Evolutionary conservation across 2,888 invertebrate species (phyloP).

Genomic region (Meloe dianella): DNA sequence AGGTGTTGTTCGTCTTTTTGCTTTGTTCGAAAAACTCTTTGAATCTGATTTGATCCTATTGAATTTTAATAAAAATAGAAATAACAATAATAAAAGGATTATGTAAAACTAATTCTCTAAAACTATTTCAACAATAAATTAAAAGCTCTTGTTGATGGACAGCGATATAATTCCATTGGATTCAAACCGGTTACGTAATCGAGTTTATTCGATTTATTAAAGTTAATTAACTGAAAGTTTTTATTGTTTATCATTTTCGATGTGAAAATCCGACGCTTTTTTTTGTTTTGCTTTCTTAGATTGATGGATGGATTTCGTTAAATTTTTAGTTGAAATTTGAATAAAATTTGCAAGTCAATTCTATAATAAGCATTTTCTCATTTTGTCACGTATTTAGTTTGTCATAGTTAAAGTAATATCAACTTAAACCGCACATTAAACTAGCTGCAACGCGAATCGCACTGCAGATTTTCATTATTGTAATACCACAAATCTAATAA

Average conservation of each 20-base stretch:
- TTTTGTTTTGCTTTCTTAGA: background rate
- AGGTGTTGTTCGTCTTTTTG: background rate
- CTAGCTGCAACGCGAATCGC: slow-evolving; percentile 23
- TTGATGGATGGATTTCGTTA: background rate
- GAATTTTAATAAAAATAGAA: background rate
- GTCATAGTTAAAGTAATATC: slow-evolving; percentile 22
- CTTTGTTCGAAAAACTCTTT: background rate
- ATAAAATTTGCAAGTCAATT: slow-evolving; percentile 7
- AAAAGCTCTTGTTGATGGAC: no score
- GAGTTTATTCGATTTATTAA: background rate
- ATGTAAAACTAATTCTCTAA: no score
- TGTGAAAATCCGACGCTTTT: no score
- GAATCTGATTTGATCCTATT: background rate
- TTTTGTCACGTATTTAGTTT: no score
- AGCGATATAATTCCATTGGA: background rate
- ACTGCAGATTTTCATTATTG: slow-evolving; percentile 24
- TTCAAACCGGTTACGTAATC: background rate
- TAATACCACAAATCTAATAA: slow-evolving; percentile 21
- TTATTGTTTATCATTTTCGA: no score
- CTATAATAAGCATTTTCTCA: background rate
- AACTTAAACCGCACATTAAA: slow-evolving; percentile 8
- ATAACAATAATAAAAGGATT: no score
- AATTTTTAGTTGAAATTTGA: background rate
- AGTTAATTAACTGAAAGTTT: no score
- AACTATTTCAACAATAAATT: no score